These are phyloP conservation scores for Morelia viridis DNA, from an alignment of 2,797 vertebrate species.

Conservation along the genomic window DNA sequence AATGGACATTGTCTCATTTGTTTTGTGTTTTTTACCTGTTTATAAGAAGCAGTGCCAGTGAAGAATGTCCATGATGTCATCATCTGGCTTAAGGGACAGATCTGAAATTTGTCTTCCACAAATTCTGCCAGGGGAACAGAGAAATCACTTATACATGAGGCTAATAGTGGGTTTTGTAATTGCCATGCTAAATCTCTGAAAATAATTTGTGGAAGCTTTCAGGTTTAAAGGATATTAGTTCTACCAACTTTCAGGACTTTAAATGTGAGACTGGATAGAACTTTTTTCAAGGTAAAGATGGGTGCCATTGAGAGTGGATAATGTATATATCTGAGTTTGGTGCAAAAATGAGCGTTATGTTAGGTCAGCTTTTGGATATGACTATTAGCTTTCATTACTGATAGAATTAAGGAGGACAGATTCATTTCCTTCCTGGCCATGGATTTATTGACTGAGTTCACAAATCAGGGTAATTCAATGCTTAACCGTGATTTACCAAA, in stretches of 20 bases:
- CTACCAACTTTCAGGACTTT: background rate
- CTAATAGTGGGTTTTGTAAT: background rate
- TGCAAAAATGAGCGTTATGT: background rate
- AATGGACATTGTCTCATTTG: background rate
- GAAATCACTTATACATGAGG: background rate
- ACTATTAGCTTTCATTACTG: background rate
- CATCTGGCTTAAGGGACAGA: background rate
- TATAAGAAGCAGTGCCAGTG: background rate
- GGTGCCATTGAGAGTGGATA: background rate
- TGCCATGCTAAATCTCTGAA: background rate
- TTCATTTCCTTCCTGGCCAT: background rate
- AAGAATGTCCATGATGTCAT: background rate
- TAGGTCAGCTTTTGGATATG: background rate
- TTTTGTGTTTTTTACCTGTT: background rate
- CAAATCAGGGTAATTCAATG: background rate
- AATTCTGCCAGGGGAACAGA: background rate
- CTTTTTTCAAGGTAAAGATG: background rate
- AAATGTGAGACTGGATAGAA: background rate
- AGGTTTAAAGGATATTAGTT: background rate
- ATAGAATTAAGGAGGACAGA: background rate
- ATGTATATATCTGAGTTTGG: background rate
- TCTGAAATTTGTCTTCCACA: background rate
- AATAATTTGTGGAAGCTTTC: background rate
- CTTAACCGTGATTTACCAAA: background rate
- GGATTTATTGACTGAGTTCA: background rate